These are phyloP conservation scores for Eutrigla gurnardus DNA, from an alignment of 2,797 vertebrate species.

Conservation along the genomic window DNA sequence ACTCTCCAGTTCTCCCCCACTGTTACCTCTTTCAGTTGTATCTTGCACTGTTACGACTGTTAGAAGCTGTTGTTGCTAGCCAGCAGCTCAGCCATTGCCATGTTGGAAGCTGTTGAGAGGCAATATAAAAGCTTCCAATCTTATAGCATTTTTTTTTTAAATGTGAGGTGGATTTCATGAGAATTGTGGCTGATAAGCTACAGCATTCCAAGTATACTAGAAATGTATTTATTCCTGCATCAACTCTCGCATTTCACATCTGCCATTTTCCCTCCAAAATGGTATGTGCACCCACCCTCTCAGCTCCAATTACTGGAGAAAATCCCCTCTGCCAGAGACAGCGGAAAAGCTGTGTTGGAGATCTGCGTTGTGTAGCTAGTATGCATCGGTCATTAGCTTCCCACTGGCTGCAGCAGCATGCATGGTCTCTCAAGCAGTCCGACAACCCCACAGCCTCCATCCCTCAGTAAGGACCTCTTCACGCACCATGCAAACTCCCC, in stretches of 20 bases:
- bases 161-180: not conserved
- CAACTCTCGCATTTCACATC: slow-evolving; percentile 22
- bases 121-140: not conserved
- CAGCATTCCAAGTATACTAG: not conserved
- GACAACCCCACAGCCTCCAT: slow-evolving; percentile 52
- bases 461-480: slow-evolving; percentile 53
- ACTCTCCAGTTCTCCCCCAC: too few relatives aligned
- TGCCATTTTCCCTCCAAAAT: slow-evolving; percentile 25
- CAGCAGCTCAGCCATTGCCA: not conserved
- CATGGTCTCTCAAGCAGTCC: slow-evolving; percentile 69
- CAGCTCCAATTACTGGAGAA: slow-evolving; percentile 65
- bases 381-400: slow-evolving; percentile 76
- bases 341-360: slow-evolving; percentile 41
- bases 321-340: slow-evolving; percentile 58
- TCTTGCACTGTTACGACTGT: too few relatives aligned
- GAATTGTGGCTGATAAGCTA: not conserved
- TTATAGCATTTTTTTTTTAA: not conserved
- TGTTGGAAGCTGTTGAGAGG: not conserved
- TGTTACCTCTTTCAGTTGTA: too few relatives aligned
- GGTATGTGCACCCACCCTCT: slow-evolving; percentile 43
- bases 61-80: too few relatives aligned
- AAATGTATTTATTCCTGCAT: slow-evolving; percentile 26
- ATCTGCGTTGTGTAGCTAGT: slow-evolving; percentile 51
- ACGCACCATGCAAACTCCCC: slow-evolving; percentile 51
- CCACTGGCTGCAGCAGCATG: slow-evolving; percentile 70